Evolutionary conservation across 2,888 invertebrate species (phyloP).

Genomic region (Acanthosepion lycidas): DNA sequence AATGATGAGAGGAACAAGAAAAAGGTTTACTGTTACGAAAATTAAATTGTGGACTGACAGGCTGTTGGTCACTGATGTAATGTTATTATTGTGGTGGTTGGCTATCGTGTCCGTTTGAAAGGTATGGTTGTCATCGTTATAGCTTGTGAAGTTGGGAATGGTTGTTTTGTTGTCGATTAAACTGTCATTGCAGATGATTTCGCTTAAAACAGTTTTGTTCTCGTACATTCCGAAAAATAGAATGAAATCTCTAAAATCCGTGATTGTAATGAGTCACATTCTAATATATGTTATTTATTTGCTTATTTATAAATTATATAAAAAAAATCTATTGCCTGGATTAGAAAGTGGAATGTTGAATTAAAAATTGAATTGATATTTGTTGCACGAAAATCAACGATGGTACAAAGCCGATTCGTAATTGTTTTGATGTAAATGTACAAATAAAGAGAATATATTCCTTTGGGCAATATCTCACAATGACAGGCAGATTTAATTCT

Average conservation of each 20-base stretch:
- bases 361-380: no score
- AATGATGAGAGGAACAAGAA: constrained; percentile 52
- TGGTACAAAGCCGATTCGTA: no score
- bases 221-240: neutral
- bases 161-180: neutral
- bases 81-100: neutral
- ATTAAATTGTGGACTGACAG: constrained; percentile 40
- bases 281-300: no score
- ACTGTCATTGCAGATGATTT: neutral
- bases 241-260: neutral
- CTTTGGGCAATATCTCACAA: no score
- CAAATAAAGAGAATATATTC: no score
- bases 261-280: neutral
- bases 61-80: neutral
- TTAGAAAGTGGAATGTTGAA: no score
- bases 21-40: constrained; percentile 49
- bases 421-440: no score
- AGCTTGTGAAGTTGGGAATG: neutral
- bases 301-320: no score
- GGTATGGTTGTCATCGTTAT: neutral
- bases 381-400: no score
- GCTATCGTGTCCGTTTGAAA: neutral
- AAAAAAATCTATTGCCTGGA: no score
- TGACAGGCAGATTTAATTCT: no score
- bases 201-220: neutral